phyloP scores from a whole-genome alignment of 2,888 invertebrate species.

The Melanostoma mellinum region DNA sequence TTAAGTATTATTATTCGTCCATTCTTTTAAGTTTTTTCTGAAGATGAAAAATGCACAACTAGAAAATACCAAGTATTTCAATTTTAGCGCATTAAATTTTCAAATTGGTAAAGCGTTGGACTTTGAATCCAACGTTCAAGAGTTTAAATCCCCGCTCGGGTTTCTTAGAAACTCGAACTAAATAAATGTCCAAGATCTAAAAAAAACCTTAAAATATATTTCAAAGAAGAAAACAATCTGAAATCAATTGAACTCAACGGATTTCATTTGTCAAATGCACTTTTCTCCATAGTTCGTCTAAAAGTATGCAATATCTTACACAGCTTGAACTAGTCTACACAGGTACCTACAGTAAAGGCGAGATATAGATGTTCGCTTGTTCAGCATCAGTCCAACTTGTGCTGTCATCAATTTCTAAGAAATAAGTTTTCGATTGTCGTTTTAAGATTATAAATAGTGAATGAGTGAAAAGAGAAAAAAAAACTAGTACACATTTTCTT shows the following conservation, averaged over 20 bases:
- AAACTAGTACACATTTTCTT: conserved; percentile 2
- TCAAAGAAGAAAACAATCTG: too few species aligned
- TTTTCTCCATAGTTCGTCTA: background rate
- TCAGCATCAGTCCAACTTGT: background rate
- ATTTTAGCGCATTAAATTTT: background rate
- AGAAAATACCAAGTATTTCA: background rate
- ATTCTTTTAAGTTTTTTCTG: too few species aligned
- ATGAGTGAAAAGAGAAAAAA: background rate
- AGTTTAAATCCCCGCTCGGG: conserved; percentile 72
- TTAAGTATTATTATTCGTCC: too few species aligned
- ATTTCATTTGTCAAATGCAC: too few species aligned
- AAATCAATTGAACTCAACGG: too few species aligned
- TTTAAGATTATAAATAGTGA: background rate
- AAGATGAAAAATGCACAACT: background rate
- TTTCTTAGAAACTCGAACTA: background rate
- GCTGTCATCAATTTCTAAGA: background rate
- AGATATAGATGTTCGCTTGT: background rate
- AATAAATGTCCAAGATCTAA: too few species aligned
- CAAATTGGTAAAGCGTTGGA: conserved; percentile 71
- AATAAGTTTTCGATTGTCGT: background rate
- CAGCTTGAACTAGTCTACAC: background rate
- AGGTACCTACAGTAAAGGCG: background rate
- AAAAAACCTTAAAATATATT: too few species aligned
- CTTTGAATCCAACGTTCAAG: conserved; percentile 72
- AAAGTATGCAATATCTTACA: conserved; percentile 24